Evolutionary conservation across 2,113 vertebrate species (phyloP).

Genomic region (Entomyzon cyanotis): DNA sequence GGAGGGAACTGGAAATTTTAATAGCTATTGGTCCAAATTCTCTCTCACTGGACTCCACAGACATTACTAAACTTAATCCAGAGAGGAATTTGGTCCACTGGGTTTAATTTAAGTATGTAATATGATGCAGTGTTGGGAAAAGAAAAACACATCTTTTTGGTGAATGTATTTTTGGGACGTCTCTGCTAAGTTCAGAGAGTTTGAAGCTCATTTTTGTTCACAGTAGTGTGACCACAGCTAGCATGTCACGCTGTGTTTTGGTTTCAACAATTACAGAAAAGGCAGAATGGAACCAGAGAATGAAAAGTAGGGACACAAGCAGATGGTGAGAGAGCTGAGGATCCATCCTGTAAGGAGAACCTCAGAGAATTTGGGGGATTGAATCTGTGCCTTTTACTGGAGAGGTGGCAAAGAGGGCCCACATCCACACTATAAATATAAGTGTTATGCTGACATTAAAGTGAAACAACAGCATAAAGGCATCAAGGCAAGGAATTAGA

Average conservation of each 20-base stretch:
- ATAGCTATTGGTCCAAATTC: constrained; percentile 13
- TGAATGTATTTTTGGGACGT: constrained; percentile 2
- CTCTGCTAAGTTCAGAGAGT: constrained; percentile 5
- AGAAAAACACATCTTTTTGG: background rate
- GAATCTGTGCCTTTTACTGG: background rate
- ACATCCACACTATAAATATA: background rate
- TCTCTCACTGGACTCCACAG: constrained; percentile 1
- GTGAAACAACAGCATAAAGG: background rate
- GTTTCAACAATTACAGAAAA: background rate
- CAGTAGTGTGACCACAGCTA: background rate
- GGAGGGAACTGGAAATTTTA: constrained; percentile 9
- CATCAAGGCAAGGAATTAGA: background rate
- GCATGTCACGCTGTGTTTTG: background rate
- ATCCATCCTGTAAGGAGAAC: background rate
- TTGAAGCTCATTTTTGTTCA: constrained; percentile 19
- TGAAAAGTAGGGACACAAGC: background rate
- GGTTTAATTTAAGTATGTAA: constrained; percentile 37
- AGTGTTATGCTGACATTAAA: background rate
- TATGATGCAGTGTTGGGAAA: background rate
- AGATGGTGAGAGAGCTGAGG: background rate
- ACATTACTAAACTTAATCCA: constrained; percentile 29
- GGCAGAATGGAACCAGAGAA: background rate
- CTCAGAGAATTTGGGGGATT: background rate
- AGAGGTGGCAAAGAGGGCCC: background rate
- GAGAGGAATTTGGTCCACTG: constrained; percentile 16